A percentile compares a stretch with the other conserved stretches of the same genome.
phyloP scores from a whole-genome alignment of 2,113 vertebrate genomes.

The Prolemur simus region DNA sequence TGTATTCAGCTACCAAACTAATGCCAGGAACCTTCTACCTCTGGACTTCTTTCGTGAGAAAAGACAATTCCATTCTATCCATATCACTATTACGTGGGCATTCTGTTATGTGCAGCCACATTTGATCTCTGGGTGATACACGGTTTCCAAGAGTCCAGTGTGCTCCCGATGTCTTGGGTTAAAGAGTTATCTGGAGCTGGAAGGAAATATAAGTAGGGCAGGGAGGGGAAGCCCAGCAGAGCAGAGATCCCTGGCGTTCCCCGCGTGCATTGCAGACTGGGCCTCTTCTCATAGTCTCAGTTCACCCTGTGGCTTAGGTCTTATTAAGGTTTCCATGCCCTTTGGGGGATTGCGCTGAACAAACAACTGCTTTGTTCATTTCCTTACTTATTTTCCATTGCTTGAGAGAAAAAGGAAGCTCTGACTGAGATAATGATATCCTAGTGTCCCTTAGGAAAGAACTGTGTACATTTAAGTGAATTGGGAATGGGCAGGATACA shows the following conservation, averaged over 20 bases:
- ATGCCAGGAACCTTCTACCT: background rate
- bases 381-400: conserved; percentile 57
- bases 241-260: background rate
- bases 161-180: background rate
- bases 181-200: background rate
- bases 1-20: background rate
- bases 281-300: background rate
- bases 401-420: conserved; percentile 37
- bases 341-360: background rate
- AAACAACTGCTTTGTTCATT: conserved; percentile 48
- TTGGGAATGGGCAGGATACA: background rate
- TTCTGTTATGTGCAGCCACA: background rate
- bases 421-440: background rate
- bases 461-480: background rate
- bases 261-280: background rate
- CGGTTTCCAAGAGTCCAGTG: background rate
- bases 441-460: background rate
- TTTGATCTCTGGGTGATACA: background rate
- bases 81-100: background rate
- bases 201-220: background rate
- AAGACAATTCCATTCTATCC: background rate
- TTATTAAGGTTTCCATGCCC: background rate
- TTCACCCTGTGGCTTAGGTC: background rate
- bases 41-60: background rate
- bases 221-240: background rate